Evolutionary conservation across 2,113 vertebrate genomes (phyloP).

Genomic region (Campylomormyrus numenius): DNA sequence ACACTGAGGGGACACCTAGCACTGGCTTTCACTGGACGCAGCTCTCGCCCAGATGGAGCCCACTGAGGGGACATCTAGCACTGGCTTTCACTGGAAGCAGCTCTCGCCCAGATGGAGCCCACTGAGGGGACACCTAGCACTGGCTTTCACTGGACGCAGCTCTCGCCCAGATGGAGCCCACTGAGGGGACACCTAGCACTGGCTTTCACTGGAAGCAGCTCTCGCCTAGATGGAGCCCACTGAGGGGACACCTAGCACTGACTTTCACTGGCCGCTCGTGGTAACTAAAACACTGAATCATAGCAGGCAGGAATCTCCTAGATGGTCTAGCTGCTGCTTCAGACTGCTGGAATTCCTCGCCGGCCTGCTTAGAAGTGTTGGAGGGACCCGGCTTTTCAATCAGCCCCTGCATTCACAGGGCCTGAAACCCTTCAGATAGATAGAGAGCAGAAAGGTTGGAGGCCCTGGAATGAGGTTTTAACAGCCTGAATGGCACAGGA

Average conservation of each 20-base stretch:
- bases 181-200: no score
- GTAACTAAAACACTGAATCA: not conserved
- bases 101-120: no score
- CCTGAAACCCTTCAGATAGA: slow-evolving; percentile 32
- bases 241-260: no score
- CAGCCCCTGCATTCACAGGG: slow-evolving; percentile 20
- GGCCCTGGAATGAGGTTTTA: slow-evolving; percentile 55
- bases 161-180: no score
- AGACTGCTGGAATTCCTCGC: not conserved
- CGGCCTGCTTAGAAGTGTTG: not conserved
- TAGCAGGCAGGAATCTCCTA: not conserved
- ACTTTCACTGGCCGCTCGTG: not conserved
- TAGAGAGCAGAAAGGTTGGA: slow-evolving; percentile 24
- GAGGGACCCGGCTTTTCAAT: slow-evolving; percentile 36
- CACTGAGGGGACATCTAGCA: not conserved
- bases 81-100: not conserved
- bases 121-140: no score
- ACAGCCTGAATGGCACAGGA: slow-evolving; percentile 49
- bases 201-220: no score
- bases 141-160: no score
- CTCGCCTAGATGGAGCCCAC: no score
- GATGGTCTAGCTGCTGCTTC: not conserved
- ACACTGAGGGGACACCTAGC: not conserved
- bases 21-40: not conserved
- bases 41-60: no score